Base-by-base conservation (phyloP, 64 coral and sea anemone species). In the Stichodactyla helianthus region DNA sequence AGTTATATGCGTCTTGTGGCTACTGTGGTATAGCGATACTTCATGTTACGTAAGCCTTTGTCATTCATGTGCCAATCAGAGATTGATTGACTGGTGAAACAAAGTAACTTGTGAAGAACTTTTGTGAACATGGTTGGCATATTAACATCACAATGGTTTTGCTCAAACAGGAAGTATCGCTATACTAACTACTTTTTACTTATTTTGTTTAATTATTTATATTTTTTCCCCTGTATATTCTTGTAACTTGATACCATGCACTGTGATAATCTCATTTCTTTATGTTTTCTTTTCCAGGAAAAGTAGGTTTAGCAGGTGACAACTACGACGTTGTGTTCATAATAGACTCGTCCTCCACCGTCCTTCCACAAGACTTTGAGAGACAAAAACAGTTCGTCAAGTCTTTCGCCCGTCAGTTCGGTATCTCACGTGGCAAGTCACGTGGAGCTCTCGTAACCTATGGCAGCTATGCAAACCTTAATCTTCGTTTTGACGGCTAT, bases 371-470 rank as follows among this genome's bases (percentile, higher is more conserved):
- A 20, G 62, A 86, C 84, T 64, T 86, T 67, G 27, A 64, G 51
- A 35, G 23, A 51, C 13, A 86, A 86, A 86, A 86, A 35, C 13
- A 70, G 58, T 64, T 86, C 0, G 26, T 86, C 23, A 86, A 86
- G 50, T 64, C 56, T 16, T 50, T 86, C 51, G 84, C 59, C 58
- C 56, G 58, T 51, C 62, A 64, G 20, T 64, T 86, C 13, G 62
- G 62, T 6, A 67, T 67, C 19, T 55, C 44, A 22, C 60, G n/a
- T 18, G 62, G 35, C 60, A 51, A 19, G 50, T 64, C 84, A 22
- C 58, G 84, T 64, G 84, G 58, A 10, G 58, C 84, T 20, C 58
- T 86, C 51, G 58, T 86, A 50, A 86, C 56, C 17, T 86, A 86
- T 50, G 84, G 84, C 6, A 50, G 31, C 59, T 59, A 51, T 14